phyloP scores from a whole-genome alignment of 2,888 invertebrate species.

The Thera obeliscata region DNA sequence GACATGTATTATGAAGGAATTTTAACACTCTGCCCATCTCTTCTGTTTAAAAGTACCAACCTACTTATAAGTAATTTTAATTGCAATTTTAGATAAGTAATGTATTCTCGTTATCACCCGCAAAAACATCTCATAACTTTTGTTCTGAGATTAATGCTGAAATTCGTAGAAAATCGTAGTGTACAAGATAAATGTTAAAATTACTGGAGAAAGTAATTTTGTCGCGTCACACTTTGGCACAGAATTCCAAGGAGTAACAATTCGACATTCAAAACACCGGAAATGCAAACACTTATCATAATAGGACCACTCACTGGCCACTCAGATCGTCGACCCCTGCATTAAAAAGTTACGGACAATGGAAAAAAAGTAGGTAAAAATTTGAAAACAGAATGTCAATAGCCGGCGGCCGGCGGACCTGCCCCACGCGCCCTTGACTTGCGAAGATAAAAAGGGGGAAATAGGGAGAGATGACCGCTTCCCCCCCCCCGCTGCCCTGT shows the following conservation, averaged over 20 bases:
- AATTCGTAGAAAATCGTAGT: too few relatives aligned
- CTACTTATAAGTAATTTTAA: background rate
- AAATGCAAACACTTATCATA: conserved; percentile 56
- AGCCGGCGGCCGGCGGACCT: conserved; percentile 82
- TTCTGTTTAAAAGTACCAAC: conserved; percentile 1
- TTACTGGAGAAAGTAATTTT: background rate
- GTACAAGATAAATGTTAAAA: too few relatives aligned
- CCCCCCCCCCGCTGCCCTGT: conserved; percentile 62
- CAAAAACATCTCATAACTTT: too few relatives aligned
- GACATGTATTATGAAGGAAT: conserved; percentile 42
- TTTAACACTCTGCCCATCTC: conserved; percentile 42
- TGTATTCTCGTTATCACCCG: too few relatives aligned
- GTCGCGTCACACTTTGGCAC: conserved; percentile 10
- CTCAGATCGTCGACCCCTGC: conserved; percentile 74
- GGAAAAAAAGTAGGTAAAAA: conserved; percentile 80
- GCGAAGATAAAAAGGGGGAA: conserved; percentile 75
- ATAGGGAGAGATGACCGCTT: conserved; percentile 74
- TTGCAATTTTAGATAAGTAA: background rate
- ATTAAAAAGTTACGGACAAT: conserved; percentile 83
- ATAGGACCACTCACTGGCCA: conserved; percentile 67
- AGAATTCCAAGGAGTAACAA: conserved; percentile 38
- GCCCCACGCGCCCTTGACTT: conserved; percentile 84
- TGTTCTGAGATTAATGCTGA: too few relatives aligned
- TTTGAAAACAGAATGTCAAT: conserved; percentile 84
- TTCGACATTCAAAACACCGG: conserved; percentile 52